phyloP scores from a whole-genome alignment of 2,113 vertebrate species.

The Caracal caracal region DNA sequence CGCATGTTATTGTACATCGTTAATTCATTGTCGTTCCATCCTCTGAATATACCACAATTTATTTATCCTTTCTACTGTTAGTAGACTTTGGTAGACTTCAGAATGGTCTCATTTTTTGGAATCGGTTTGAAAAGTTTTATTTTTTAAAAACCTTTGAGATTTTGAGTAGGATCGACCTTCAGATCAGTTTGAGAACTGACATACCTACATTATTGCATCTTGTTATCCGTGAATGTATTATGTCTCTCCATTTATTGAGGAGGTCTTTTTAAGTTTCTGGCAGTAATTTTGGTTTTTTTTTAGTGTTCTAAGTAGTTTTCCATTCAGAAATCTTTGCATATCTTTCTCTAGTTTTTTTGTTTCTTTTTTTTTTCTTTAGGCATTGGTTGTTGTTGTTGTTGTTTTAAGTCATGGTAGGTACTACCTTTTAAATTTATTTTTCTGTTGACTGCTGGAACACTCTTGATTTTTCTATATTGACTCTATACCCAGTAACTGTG shows the following conservation, averaged over 20 bases:
- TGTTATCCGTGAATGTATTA: background rate
- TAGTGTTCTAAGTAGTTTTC: background rate
- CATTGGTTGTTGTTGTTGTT: background rate
- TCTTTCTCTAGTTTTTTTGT: background rate
- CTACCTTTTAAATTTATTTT: background rate
- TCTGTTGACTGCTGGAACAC: background rate
- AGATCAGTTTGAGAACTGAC: background rate
- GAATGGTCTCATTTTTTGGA: background rate
- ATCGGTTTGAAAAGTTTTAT: background rate
- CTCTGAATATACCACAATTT: background rate
- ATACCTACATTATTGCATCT: background rate
- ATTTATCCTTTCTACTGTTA: background rate
- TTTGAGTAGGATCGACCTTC: background rate
- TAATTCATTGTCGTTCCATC: background rate
- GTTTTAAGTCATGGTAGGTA: background rate
- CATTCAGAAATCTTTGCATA: background rate
- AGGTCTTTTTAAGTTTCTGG: background rate
- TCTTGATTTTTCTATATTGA: background rate
- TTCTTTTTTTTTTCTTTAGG: background rate
- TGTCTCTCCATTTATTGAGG: background rate
- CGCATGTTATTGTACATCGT: too few relatives aligned
- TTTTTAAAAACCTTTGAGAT: background rate
- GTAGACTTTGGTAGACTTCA: background rate
- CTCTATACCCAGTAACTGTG: background rate
- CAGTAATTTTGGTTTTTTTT: background rate